phyloP scores from a whole-genome alignment of 2,113 vertebrate genomes.

The Turnix velox region DNA sequence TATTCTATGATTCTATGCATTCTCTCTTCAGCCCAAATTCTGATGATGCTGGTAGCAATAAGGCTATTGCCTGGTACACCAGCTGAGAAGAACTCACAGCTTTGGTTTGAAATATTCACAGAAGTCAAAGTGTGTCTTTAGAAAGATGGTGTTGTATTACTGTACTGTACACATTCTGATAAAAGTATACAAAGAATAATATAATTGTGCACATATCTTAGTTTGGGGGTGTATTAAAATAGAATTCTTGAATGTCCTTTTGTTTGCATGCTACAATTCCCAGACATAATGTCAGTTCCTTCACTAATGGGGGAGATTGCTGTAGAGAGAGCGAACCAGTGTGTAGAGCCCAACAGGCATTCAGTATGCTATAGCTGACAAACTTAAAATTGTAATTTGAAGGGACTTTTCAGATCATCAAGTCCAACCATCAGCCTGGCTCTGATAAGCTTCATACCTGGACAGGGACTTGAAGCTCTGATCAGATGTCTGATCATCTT shows the following conservation, averaged over 20 bases:
- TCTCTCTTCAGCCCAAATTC: background rate
- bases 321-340: background rate
- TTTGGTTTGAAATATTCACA: background rate
- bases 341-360: background rate
- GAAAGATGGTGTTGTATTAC: background rate
- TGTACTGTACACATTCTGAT: background rate
- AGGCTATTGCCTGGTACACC: too few species aligned
- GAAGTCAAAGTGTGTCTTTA: background rate
- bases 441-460: too few species aligned
- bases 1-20: too few species aligned
- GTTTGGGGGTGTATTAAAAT: background rate
- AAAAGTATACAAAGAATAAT: background rate
- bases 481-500: too few species aligned
- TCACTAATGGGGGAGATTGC: background rate
- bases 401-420: too few species aligned
- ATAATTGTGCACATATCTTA: background rate
- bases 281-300: background rate
- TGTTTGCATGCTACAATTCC: background rate
- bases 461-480: too few species aligned
- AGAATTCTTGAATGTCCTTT: background rate
- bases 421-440: too few species aligned
- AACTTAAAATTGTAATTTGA: too few species aligned
- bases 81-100: background rate
- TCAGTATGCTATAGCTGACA: accelerated
- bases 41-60: background rate